These are phyloP conservation scores for Coelopa pilipes DNA, from an alignment of 2,888 invertebrate species.

Conservation along the genomic window DNA sequence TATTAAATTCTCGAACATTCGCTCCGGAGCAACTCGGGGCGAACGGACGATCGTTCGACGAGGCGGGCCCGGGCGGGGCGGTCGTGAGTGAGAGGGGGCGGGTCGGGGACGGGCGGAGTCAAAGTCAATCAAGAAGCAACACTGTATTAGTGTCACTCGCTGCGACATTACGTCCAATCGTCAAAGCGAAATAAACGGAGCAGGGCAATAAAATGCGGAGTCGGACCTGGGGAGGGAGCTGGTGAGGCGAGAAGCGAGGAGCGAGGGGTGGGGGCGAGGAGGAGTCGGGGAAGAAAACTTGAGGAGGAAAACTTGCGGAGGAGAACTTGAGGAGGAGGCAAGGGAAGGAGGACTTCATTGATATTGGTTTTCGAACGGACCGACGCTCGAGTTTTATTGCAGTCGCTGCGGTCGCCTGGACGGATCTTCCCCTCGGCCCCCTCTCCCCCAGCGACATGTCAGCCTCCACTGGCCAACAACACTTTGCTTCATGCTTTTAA, in stretches of 20 bases:
- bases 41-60: too few species aligned
- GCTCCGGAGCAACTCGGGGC: too few species aligned
- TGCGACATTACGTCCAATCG: slow-evolving; percentile 7
- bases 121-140: neutral
- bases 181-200: neutral
- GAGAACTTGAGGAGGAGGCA: neutral
- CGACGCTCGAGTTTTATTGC: slow-evolving; percentile 27
- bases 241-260: neutral
- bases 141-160: slow-evolving; percentile 13
- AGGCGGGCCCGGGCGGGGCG: too few species aligned
- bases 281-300: neutral
- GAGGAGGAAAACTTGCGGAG: neutral
- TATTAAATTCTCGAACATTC: too few species aligned
- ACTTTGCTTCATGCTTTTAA: too few species aligned
- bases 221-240: neutral
- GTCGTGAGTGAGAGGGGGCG: neutral
- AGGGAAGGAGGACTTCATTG: slow-evolving; percentile 8
- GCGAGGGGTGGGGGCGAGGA: too few species aligned
- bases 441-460: too few species aligned
- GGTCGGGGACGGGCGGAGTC: neutral
- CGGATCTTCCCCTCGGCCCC: neutral
- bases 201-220: neutral
- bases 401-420: neutral
- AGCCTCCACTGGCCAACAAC: too few species aligned
- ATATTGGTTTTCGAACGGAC: slow-evolving; percentile 25